phyloP scores from a whole-genome alignment of 2,797 vertebrate species.

The Emys orbicularis region DNA sequence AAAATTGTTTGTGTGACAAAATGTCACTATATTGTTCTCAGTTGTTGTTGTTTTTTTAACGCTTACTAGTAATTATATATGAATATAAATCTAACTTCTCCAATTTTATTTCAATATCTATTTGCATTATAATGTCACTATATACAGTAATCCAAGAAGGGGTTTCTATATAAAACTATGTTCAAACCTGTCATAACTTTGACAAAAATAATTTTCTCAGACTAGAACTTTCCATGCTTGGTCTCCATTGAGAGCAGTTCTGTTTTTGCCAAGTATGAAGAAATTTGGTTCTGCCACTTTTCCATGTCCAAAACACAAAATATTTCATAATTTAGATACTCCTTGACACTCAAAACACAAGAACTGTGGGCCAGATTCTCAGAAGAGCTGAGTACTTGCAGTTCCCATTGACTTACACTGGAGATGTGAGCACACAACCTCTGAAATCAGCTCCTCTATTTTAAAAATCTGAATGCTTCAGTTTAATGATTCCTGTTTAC shows the following conservation, averaged over 20 bases:
- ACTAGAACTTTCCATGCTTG: slow-evolving; percentile 64
- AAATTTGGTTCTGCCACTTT: slow-evolving; percentile 52
- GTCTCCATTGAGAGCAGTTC: slow-evolving; percentile 49
- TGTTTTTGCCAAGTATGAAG: slow-evolving; percentile 55
- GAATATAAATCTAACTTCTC: slow-evolving; percentile 60
- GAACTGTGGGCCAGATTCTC: slow-evolving; percentile 60
- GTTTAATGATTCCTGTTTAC: slow-evolving; percentile 13
- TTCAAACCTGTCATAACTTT: slow-evolving; percentile 57
- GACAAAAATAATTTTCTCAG: slow-evolving; percentile 62
- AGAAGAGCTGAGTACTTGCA: slow-evolving; percentile 4
- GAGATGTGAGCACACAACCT: neutral
- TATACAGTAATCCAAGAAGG: slow-evolving; percentile 46
- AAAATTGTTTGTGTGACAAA: slow-evolving; percentile 63
- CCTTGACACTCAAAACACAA: slow-evolving; percentile 64
- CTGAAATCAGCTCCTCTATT: slow-evolving; percentile 71
- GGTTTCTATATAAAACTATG: slow-evolving; percentile 39
- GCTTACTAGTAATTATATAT: slow-evolving; percentile 70
- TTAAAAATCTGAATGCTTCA: slow-evolving; percentile 58
- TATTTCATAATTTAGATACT: slow-evolving; percentile 49
- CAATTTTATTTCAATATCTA: slow-evolving; percentile 46
- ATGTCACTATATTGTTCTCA: slow-evolving; percentile 60
- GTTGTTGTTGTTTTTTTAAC: slow-evolving; percentile 34
- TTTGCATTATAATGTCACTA: slow-evolving; percentile 34
- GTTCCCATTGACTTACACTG: slow-evolving; percentile 25
- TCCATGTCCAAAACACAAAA: slow-evolving; percentile 59